Evolutionary conservation across 2,797 vertebrate species (phyloP).

Genomic region (Semotilus atromaculatus): DNA sequence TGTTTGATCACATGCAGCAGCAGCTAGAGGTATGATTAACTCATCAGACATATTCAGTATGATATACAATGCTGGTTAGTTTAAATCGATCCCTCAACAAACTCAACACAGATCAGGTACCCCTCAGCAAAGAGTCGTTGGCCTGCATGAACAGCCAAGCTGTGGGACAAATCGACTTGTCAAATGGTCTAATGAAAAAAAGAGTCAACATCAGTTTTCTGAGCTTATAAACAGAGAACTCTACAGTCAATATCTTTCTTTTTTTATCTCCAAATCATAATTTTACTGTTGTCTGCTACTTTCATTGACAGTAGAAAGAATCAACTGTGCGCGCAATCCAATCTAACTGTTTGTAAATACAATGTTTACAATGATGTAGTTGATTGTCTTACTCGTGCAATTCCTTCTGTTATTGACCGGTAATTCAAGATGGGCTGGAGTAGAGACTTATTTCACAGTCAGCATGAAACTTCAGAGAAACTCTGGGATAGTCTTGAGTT

Average conservation of each 20-base stretch:
- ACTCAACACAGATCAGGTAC: not conserved
- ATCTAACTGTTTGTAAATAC: constrained; percentile 7
- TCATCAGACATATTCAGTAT: not conserved
- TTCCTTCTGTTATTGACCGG: not conserved
- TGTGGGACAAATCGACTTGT: not conserved
- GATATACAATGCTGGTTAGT: not conserved
- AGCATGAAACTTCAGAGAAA: constrained; percentile 9
- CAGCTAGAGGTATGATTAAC: constrained; percentile 19
- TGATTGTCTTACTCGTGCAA: not conserved
- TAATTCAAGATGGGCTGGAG: not conserved
- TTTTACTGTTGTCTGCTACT: not conserved
- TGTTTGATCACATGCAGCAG: not conserved
- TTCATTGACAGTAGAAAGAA: not conserved
- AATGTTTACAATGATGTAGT: constrained; percentile 10
- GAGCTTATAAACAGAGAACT: constrained; percentile 1
- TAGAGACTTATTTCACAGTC: not conserved
- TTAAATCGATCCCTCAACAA: not conserved
- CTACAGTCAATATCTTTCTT: not conserved
- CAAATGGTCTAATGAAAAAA: not conserved
- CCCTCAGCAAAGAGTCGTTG: not conserved
- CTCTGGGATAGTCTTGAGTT: constrained; percentile 6
- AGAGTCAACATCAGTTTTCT: not conserved
- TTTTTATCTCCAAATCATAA: not conserved
- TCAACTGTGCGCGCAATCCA: not conserved
- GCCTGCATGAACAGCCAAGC: constrained; percentile 10